Evolutionary conservation across 2,888 invertebrate species (phyloP).

Genomic region (Drosophila hamatofila): DNA sequence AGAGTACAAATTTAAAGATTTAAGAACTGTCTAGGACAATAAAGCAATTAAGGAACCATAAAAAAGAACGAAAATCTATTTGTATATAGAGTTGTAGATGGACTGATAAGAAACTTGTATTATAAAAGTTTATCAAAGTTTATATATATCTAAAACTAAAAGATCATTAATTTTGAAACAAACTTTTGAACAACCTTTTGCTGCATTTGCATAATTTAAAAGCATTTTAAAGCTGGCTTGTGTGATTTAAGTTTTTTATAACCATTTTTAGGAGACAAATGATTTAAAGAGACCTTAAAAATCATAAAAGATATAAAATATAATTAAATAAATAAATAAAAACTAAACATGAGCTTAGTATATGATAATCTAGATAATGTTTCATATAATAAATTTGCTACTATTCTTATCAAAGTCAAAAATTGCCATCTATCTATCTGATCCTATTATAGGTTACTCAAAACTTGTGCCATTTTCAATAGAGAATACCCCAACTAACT

Average conservation of each 20-base stretch:
- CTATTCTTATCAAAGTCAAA: background rate
- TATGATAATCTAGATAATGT: background rate
- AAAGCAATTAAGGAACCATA: background rate
- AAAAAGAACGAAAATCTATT: background rate
- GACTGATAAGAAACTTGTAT: slow-evolving; percentile 1
- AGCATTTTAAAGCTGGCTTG: background rate
- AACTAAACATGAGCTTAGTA: background rate
- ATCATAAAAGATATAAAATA: background rate
- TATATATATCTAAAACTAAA: background rate
- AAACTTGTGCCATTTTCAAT: background rate
- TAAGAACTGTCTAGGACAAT: background rate
- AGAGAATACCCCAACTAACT: background rate
- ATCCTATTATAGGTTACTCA: no score
- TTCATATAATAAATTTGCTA: background rate
- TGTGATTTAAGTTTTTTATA: background rate
- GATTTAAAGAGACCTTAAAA: background rate
- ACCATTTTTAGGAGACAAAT: no score
- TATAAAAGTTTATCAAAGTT: background rate
- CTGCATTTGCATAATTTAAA: background rate
- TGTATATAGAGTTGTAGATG: background rate
- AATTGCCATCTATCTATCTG: no score
- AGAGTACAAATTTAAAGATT: background rate
- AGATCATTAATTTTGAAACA: background rate
- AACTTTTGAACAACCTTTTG: no score
- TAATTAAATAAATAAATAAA: background rate